Evolutionary conservation across 2,888 invertebrate species (phyloP).

Genomic region (Eledona agricola): DNA sequence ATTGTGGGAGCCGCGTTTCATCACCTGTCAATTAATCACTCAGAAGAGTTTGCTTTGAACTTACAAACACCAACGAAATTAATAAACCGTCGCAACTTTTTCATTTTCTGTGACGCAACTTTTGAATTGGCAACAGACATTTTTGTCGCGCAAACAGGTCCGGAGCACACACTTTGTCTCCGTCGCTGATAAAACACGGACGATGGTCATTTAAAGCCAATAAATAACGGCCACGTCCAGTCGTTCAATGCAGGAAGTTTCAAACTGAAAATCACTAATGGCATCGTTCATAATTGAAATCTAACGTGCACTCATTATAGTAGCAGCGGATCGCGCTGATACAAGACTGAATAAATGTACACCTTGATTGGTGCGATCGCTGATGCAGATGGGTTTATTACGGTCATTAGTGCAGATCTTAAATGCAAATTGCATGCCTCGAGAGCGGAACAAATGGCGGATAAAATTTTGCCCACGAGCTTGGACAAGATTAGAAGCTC

Average conservation of each 20-base stretch:
- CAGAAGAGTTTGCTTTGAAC: no score
- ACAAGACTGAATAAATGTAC: slow-evolving; percentile 18
- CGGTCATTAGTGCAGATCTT: slow-evolving; percentile 16
- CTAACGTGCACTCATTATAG: slow-evolving; percentile 9
- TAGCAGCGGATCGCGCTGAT: slow-evolving; percentile 10
- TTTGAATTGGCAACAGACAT: no score
- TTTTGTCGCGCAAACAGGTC: slow-evolving; percentile 3
- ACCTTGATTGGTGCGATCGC: slow-evolving; percentile 12
- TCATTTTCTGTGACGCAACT: slow-evolving; percentile 1
- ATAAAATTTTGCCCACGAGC: slow-evolving; percentile 27
- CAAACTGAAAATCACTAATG: slow-evolving; percentile 18
- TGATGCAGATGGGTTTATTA: slow-evolving; percentile 21
- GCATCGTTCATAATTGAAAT: slow-evolving; percentile 19
- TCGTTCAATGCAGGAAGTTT: slow-evolving; percentile 25
- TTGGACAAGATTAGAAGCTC: slow-evolving; percentile 20
- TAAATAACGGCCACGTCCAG: slow-evolving; percentile 18
- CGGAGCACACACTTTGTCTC: slow-evolving; percentile 16
- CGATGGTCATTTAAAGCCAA: slow-evolving; percentile 21
- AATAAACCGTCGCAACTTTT: neutral
- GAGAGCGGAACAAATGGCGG: slow-evolving; percentile 16
- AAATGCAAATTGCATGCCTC: slow-evolving; percentile 22
- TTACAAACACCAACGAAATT: no score
- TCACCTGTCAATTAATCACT: no score
- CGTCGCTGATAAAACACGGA: slow-evolving; percentile 13
- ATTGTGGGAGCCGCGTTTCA: no score